These are phyloP conservation scores for Coenonympha arcania DNA, from an alignment of 2,888 invertebrate species.

Conservation along the genomic window DNA sequence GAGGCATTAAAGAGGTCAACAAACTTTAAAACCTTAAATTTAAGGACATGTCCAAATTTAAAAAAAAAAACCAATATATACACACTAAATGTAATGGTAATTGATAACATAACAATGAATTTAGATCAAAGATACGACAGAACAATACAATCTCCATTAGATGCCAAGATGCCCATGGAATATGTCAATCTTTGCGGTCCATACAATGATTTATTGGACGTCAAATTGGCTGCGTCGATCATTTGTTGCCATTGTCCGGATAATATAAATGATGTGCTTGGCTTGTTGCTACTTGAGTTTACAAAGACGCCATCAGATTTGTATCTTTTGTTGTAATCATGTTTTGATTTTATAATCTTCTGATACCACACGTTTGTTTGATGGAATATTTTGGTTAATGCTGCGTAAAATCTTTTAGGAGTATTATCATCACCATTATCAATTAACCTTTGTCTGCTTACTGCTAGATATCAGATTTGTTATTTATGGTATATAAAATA, in stretches of 20 bases:
- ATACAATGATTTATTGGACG: constrained; percentile 10
- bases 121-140: constrained; percentile 2
- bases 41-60: neutral
- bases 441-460: too few species aligned
- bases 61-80: too few species aligned
- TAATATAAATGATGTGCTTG: constrained; percentile 3
- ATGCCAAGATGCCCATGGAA: constrained; percentile 4
- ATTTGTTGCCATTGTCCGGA: constrained; percentile 8
- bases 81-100: neutral
- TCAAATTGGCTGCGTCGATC: constrained; percentile 3
- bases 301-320: neutral
- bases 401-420: neutral
- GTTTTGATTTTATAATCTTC: neutral
- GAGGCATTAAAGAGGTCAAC: neutral
- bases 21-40: neutral
- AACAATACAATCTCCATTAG: constrained; percentile 8
- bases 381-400: neutral
- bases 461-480: too few species aligned
- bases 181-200: constrained; percentile 7
- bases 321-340: neutral
- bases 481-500: too few species aligned
- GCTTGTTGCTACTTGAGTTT: constrained; percentile 1
- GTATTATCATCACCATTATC: too few species aligned
- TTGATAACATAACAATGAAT: constrained; percentile 1
- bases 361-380: neutral